Percentiles rank a stretch among this genome's conserved stretches.
Evolutionary conservation across 2,797 vertebrate genomes (phyloP).

Genomic region (Periparus ater): DNA sequence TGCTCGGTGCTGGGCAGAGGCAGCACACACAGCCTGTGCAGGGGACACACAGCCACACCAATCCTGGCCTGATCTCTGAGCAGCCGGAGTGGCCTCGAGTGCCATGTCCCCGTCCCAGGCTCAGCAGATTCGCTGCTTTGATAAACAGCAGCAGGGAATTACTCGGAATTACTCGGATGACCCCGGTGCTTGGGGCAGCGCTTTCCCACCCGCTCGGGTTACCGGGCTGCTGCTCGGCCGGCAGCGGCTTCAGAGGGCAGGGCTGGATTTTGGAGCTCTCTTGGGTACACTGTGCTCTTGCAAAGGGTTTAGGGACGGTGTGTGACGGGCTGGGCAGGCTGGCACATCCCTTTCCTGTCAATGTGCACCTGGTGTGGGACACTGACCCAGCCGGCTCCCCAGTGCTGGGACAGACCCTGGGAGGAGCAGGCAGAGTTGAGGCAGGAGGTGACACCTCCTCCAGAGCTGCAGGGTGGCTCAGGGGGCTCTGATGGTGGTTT

Average conservation of each 20-base stretch:
- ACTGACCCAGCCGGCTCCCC: rapidly evolving
- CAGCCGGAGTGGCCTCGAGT: rapidly evolving
- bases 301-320: rapidly evolving
- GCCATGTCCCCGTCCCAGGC: rapidly evolving
- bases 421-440: neutral
- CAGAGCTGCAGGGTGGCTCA: neutral
- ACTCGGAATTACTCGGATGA: neutral
- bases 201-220: neutral
- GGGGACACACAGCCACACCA: neutral
- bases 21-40: neutral
- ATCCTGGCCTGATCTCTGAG: rapidly evolving
- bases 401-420: rapidly evolving
- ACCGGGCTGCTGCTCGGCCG: neutral
- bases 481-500: neutral
- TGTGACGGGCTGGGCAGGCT: neutral
- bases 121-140: neutral
- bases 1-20: neutral
- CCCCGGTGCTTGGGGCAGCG: neutral
- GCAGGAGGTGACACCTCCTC: neutral
- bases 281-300: neutral
- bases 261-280: neutral
- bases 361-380: rapidly evolving
- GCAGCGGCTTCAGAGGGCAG: neutral
- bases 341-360: neutral
- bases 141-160: neutral